Conservation (phyloP, 2,888 invertebrate genomes). For the Eristalinus aeneus region DNA sequence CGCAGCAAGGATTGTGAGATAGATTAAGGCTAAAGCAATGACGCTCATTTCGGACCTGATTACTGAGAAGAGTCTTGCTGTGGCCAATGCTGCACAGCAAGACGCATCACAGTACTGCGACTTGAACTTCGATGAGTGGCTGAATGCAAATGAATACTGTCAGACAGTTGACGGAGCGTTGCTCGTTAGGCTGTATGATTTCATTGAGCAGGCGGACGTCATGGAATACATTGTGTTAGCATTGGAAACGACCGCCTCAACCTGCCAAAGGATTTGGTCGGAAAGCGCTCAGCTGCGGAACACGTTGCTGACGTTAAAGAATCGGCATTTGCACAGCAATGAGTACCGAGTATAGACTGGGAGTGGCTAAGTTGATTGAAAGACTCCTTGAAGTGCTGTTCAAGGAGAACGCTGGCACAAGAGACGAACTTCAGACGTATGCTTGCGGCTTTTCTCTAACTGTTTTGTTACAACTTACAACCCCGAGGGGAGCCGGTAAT, state of each 20-base stretch:
- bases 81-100: constrained; percentile 70
- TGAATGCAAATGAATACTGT: constrained; percentile 76
- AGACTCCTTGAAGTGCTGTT: constrained; percentile 49
- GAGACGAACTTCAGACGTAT: constrained; percentile 32
- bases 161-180: constrained; percentile 74
- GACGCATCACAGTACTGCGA: constrained; percentile 76
- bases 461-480: not conserved
- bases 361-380: constrained; percentile 75
- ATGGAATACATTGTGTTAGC: constrained; percentile 76
- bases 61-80: constrained; percentile 79
- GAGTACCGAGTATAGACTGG: constrained; percentile 78
- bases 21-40: constrained; percentile 83
- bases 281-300: no score
- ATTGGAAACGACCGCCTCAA: constrained; percentile 56
- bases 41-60: constrained; percentile 84
- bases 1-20: constrained; percentile 81
- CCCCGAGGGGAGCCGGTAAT: no score
- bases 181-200: constrained; percentile 73
- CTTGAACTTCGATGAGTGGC: constrained; percentile 75
- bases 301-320: constrained; percentile 73
- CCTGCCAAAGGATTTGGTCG: no score
- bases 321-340: constrained; percentile 74
- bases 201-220: constrained; percentile 76
- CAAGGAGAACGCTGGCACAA: not conserved
- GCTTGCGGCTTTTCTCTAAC: not conserved